Evolutionary conservation across 2,888 invertebrate species (phyloP), one percentile per base, ranked within the genome.

Genomic region (Ichneumoninae sp.): DNA sequence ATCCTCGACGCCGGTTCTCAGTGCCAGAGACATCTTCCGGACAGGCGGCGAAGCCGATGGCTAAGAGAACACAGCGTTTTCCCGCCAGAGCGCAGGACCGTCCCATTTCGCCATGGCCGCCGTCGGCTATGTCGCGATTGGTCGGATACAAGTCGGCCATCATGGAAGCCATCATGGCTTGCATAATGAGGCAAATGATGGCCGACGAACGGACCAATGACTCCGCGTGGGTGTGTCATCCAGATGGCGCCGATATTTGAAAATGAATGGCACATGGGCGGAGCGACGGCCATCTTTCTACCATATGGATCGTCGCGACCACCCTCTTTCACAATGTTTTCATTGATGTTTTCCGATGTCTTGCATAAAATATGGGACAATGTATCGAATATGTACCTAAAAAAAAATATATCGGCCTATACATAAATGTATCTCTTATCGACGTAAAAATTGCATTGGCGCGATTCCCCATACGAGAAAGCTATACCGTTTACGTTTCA

Each of bases 81-180:
- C 69, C 91, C 92, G 91, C 81, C 79, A 92, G 93, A 90, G 92
- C 85, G 92, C 92, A 89, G 89, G 85, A 86, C 77, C 89, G 83
- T 87, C 87, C 86, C 87, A 85, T 83, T 88, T 86, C 82, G 77
- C 87, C 78, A 93, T 93, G 93, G 93, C 93, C 88, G 92, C 90
- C 83, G 71, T 3, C 22, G 30, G 50, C 69, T 36, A 83, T 83
- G 82, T 85, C 74, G 86, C 87, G 93, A 95, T 95, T 95, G 95
- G 95, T 89, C 89, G 90, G 89, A 80, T 76, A 70, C 78, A 19
- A 68, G 91, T 93, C 95, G 93, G 95, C 95, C 95, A 95, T 95
- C 93, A 94, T 94, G 93, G 92, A 92, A 92, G 92, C 93, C 93
- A 83, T 88, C 89, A 91, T 90, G 90, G 89, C 90, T 89, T 91